phyloP scores from a whole-genome alignment of 2,797 vertebrate species.

The Pangasius krempfi region DNA sequence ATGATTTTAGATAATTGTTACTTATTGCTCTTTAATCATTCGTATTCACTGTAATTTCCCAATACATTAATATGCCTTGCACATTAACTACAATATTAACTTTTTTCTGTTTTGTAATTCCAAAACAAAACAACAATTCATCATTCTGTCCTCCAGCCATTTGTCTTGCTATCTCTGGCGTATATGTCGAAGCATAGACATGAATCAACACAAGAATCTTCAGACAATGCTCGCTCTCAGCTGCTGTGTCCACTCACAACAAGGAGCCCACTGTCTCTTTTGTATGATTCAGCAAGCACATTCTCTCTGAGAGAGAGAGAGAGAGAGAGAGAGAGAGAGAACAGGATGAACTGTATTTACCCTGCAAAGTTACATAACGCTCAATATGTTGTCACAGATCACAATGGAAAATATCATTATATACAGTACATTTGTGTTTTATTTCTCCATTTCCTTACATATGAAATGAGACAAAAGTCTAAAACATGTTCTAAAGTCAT shows the following conservation, averaged over 20 bases:
- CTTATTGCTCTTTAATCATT: neutral
- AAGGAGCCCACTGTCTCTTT: constrained; percentile 57
- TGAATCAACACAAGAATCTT: constrained; percentile 50
- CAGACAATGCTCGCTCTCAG: constrained; percentile 56
- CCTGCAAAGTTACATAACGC: constrained; percentile 52
- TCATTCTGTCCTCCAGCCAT: constrained; percentile 15
- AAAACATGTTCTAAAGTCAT: neutral
- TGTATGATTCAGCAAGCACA: constrained; percentile 63
- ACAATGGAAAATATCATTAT: neutral
- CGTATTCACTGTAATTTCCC: neutral
- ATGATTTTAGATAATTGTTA: neutral
- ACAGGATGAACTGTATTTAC: constrained; percentile 49
- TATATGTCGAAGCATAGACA: constrained; percentile 52
- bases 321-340: neutral
- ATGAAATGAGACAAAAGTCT: neutral
- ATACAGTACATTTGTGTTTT: neutral
- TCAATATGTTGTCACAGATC: constrained; percentile 33
- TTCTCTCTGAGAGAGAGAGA: constrained; percentile 37
- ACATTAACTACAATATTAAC: neutral
- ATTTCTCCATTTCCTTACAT: constrained; percentile 2
- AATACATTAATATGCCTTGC: neutral
- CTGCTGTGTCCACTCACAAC: constrained; percentile 53
- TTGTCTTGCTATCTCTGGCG: constrained; percentile 39
- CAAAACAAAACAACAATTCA: constrained; percentile 7
- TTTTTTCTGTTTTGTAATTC: neutral